Conservation (phyloP, 2,113 vertebrate genomes). For the Atractosteus spatula region DNA sequence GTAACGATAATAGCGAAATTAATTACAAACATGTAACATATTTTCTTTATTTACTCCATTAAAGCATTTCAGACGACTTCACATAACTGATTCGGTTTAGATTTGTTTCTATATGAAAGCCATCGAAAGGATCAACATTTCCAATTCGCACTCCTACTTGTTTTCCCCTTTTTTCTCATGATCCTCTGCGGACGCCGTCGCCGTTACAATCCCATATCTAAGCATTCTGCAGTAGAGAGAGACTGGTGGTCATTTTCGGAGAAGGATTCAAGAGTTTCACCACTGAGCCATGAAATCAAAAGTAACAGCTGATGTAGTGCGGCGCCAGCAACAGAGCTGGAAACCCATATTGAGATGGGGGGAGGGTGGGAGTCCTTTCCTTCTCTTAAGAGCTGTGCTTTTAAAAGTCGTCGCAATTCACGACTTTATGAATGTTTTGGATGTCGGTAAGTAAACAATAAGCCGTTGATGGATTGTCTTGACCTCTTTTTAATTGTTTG, state of each 20-base stretch:
- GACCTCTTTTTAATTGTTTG: no score
- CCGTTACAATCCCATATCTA: conserved; percentile 16
- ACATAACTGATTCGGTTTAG: no score
- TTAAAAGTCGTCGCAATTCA: conserved; percentile 11
- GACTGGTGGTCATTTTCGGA: conserved; percentile 47
- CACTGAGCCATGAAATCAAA: conserved; percentile 74
- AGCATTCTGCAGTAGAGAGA: conserved; percentile 38
- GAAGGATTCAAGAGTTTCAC: conserved; percentile 64
- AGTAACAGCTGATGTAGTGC: conserved; percentile 65
- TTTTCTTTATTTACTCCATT: no score
- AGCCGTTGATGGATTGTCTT: no score
- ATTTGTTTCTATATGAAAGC: no score
- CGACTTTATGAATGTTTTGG: no score
- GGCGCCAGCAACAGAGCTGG: conserved; percentile 36
- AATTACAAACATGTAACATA: no score
- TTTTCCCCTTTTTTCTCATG: background rate
- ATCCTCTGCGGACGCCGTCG: conserved; percentile 11
- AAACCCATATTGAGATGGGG: conserved; percentile 49
- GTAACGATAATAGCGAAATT: no score
- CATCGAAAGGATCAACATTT: no score
- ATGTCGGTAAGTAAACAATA: no score
- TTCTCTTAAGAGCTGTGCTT: conserved; percentile 18
- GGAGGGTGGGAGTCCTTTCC: conserved; percentile 33
- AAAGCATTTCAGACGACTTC: no score
- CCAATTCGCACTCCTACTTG: no score